phyloP scores from a whole-genome alignment of 30 jellyfish, hydroid and myxozoan species.

The Rhopilema esculentum region DNA sequence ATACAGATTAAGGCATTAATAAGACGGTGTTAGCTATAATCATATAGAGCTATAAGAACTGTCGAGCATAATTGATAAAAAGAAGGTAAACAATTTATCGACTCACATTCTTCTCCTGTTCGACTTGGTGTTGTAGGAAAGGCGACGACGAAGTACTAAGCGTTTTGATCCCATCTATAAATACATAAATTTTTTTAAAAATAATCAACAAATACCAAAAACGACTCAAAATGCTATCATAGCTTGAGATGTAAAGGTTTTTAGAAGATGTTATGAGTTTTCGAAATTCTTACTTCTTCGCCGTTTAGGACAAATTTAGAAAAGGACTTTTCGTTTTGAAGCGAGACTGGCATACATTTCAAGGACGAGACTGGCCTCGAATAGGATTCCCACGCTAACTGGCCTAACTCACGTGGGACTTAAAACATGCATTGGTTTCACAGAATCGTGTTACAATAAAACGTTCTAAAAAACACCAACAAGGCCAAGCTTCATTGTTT shows the following conservation, averaged over 20 bases:
- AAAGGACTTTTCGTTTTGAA: neutral
- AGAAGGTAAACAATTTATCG: neutral
- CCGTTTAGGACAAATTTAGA: slow-evolving; percentile 24
- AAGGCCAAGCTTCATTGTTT: too few species aligned
- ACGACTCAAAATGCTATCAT: neutral
- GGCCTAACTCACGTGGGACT: neutral
- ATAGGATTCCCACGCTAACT: slow-evolving; percentile 18
- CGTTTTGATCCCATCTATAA: slow-evolving; percentile 91
- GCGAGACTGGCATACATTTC: slow-evolving; percentile 3
- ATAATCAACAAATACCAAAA: neutral
- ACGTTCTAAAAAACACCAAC: too few species aligned
- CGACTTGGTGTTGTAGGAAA: slow-evolving; percentile 96
- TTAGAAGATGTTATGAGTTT: neutral
- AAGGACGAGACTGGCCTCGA: slow-evolving; percentile 46
- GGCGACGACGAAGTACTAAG: slow-evolving; percentile 90
- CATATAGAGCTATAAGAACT: too few species aligned
- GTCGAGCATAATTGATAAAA: too few species aligned
- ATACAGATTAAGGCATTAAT: too few species aligned
- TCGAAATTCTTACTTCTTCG: slow-evolving; percentile 19
- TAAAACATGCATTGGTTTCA: too few species aligned
- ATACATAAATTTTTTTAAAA: neutral
- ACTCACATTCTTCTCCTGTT: slow-evolving; percentile 95
- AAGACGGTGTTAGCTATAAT: too few species aligned
- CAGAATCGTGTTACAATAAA: too few species aligned
- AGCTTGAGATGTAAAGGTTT: neutral